Conservation (phyloP, 2,113 vertebrate species). For the Cololabis saira region DNA sequence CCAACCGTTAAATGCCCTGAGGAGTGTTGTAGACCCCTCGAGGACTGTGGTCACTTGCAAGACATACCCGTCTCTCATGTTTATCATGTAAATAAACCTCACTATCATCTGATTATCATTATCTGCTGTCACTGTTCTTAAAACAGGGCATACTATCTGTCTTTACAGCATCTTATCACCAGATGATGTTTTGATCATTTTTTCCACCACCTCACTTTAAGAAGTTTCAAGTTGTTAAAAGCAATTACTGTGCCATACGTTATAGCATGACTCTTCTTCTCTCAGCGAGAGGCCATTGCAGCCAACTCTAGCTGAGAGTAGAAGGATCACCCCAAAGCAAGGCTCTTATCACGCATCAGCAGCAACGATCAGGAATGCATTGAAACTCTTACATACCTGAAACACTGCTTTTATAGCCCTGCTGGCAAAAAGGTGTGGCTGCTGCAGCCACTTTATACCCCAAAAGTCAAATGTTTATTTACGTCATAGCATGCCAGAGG, state of each 20-base stretch:
- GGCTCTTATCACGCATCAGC: slow-evolving; percentile 44
- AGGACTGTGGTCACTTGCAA: neutral
- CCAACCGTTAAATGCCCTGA: neutral
- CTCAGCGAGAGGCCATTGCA: too few relatives aligned
- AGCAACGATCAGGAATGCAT: slow-evolving; percentile 54
- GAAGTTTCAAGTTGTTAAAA: too few relatives aligned
- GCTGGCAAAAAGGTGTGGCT: slow-evolving; percentile 15
- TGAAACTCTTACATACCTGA: slow-evolving; percentile 11
- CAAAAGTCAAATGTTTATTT: neutral
- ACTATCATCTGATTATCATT: slow-evolving; percentile 8
- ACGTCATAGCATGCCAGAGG: too few relatives aligned
- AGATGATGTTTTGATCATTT: slow-evolving; percentile 40
- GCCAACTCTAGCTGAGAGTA: slow-evolving; percentile 32
- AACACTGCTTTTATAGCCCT: slow-evolving; percentile 26
- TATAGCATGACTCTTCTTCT: slow-evolving; percentile 28
- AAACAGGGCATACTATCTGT: slow-evolving; percentile 10
- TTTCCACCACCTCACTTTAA: slow-evolving; percentile 4
- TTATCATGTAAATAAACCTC: slow-evolving; percentile 21
- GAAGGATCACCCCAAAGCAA: slow-evolving; percentile 37
- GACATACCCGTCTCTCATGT: slow-evolving; percentile 3
- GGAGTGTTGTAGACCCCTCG: neutral
- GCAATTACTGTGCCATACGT: slow-evolving; percentile 1
- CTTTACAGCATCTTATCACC: neutral
- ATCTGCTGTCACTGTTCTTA: neutral
- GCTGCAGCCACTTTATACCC: neutral